These are phyloP conservation scores for Ischnus inquisitorius DNA, from an alignment of 2,888 invertebrate genomes.

Conservation along the genomic window DNA sequence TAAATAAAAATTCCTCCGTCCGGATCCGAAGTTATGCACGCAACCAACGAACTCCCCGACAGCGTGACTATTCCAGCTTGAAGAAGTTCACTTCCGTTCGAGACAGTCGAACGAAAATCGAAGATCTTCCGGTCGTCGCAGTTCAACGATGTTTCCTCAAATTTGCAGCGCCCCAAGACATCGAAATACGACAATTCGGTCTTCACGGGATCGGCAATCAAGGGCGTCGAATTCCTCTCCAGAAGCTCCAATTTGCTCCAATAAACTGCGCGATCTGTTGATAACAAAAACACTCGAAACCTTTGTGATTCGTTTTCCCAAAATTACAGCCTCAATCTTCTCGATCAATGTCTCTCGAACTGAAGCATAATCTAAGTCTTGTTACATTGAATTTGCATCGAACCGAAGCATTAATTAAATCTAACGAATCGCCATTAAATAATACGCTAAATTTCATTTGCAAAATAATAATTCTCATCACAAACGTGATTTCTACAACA, in stretches of 20 bases:
- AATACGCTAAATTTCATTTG: no score
- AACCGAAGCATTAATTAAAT: no score
- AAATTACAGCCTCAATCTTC: background rate
- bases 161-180: conserved; percentile 59
- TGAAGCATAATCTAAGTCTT: no score
- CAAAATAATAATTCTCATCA: no score
- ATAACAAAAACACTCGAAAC: conserved; percentile 3
- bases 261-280: conserved; percentile 73
- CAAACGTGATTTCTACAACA: no score
- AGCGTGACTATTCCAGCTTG: conserved; percentile 49
- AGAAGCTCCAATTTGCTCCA: conserved; percentile 72
- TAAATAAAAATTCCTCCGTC: conserved; percentile 61
- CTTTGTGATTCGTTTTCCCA: background rate
- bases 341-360: no score
- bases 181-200: conserved; percentile 43
- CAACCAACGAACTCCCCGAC: conserved; percentile 53
- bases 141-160: conserved; percentile 36
- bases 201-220: conserved; percentile 17
- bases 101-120: conserved; percentile 34
- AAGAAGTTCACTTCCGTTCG: conserved; percentile 57
- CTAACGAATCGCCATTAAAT: no score
- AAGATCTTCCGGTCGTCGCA: conserved; percentile 57
- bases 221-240: conserved; percentile 57
- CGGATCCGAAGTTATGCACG: conserved; percentile 55
- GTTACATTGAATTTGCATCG: no score